Base-by-base conservation (phyloP, 1,140 invertebrate species). In the Drusus annulatus region DNA sequence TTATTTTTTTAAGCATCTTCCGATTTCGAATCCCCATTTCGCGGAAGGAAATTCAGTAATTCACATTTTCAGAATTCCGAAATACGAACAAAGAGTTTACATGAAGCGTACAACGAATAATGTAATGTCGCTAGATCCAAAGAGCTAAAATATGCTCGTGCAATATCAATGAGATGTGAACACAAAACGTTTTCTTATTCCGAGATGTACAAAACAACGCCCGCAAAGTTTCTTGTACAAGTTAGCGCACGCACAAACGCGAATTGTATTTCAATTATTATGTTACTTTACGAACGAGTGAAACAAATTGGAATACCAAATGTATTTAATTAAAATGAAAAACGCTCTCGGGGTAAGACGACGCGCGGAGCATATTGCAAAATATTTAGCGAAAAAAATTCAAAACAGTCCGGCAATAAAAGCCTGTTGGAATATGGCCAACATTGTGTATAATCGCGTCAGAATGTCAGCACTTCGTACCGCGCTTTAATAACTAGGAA, bases 61-160 rank as follows among this genome's bases (percentile, higher is more conserved):
- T 45, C 36, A 45, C 10, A 8, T 45, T 45, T 45, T 45, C 13
- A 8, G 7, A 45, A 1, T 13, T n/a, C 25, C 13, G 62, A 51
- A 52, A 25, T 45, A 52, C 68, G 45, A n/a, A 15, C 68, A 21
- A 19, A 51, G 45, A 71, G 51, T 71, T 71, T 71, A 51, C 16
- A 52, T 8, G 19, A 71, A 52, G 68, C 68, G 31, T 16, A 45
- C 7, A 71, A 71, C 62, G 62, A 65, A 51, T 51, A 71, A 71
- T 52, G 19, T 51, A 71, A 71, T 71, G 45, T 71, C 68, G 51
- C 45, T 71, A 17, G 68, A 71, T 71, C 51, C 68, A 71, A 71
- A 71, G 31, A 19, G 68, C 19, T 45, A 45, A 71, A 71, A 71
- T 71, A 50, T 71, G 68, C 51, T 71, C 19, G 2, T 71, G 68